These are phyloP conservation scores for Melanotus villosus DNA, from an alignment of 2,888 invertebrate genomes.

Conservation along the genomic window DNA sequence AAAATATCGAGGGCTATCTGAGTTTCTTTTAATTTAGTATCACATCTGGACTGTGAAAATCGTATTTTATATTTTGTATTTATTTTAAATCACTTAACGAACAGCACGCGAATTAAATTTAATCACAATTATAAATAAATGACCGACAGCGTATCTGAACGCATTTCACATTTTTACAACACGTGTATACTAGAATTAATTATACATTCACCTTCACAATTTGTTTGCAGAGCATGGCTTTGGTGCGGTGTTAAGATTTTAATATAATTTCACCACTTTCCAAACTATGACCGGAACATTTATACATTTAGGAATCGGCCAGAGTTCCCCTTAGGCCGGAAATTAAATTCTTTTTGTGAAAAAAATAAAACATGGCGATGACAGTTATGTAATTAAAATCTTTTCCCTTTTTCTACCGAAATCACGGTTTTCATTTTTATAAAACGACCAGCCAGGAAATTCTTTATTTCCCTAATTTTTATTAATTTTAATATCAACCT, in stretches of 20 bases:
- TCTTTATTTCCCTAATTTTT: too few species aligned
- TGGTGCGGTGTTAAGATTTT: constrained; percentile 1
- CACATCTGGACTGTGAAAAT: too few species aligned
- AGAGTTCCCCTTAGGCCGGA: background rate
- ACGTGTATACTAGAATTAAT: background rate
- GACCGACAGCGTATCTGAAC: too few species aligned
- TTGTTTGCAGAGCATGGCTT: background rate
- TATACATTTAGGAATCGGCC: background rate
- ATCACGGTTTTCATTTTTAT: too few species aligned
- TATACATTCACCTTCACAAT: constrained; percentile 15
- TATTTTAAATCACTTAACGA: too few species aligned
- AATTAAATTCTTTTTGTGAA: background rate
- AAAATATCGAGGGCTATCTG: too few species aligned
- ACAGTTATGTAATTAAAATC: background rate
- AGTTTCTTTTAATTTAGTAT: too few species aligned
- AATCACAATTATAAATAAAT: too few species aligned
- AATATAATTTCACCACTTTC: constrained; percentile 17
- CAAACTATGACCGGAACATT: constrained; percentile 11
- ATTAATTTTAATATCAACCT: too few species aligned
- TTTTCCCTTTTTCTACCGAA: background rate
- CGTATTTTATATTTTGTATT: too few species aligned
- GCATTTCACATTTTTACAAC: background rate
- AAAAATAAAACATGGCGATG: background rate
- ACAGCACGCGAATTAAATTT: too few species aligned
- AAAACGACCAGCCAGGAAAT: too few species aligned